Conservation (phyloP, 2,797 vertebrate species). For the Rhyacichthys aspro region DNA sequence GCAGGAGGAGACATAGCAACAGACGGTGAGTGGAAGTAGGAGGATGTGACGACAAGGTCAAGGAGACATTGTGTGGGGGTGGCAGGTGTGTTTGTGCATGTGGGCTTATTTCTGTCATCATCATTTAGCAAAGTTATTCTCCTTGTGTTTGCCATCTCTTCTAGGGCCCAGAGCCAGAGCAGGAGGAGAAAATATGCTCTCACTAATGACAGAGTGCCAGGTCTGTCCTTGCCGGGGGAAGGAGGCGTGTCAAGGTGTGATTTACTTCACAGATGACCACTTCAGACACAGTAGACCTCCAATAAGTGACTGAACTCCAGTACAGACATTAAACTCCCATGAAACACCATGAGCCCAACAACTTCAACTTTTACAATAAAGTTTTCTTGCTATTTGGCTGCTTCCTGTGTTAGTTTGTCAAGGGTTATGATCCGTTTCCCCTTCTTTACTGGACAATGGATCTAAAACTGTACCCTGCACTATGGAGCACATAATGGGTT, state of each 20-base stretch:
- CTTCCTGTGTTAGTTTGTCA: conserved; percentile 18
- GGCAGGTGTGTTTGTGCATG: conserved; percentile 44
- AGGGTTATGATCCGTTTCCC: neutral
- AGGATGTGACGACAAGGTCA: conserved; percentile 67
- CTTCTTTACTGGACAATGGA: conserved; percentile 10
- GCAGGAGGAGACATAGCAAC: conserved; percentile 44
- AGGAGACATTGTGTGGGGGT: conserved; percentile 45
- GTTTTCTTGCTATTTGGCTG: conserved; percentile 17
- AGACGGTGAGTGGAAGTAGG: conserved; percentile 35
- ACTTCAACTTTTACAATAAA: conserved; percentile 49
- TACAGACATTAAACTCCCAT: conserved; percentile 53
- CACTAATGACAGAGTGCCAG: conserved; percentile 62
- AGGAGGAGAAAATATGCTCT: conserved; percentile 58
- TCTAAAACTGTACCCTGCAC: conserved; percentile 17
- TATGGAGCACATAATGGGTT: conserved; percentile 15
- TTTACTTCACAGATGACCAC: conserved; percentile 51
- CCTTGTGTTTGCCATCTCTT: conserved; percentile 55
- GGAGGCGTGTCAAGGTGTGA: conserved; percentile 64
- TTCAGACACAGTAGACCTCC: conserved; percentile 46
- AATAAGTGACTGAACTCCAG: conserved; percentile 50
- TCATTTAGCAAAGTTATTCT: conserved; percentile 54
- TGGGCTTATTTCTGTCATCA: conserved; percentile 50
- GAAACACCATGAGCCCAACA: conserved; percentile 36
- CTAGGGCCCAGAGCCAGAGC: conserved; percentile 66
- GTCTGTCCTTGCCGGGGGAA: conserved; percentile 68